Base-by-base conservation (phyloP, 2,113 vertebrate genomes). In the Dolichallabes microphthalmus region DNA sequence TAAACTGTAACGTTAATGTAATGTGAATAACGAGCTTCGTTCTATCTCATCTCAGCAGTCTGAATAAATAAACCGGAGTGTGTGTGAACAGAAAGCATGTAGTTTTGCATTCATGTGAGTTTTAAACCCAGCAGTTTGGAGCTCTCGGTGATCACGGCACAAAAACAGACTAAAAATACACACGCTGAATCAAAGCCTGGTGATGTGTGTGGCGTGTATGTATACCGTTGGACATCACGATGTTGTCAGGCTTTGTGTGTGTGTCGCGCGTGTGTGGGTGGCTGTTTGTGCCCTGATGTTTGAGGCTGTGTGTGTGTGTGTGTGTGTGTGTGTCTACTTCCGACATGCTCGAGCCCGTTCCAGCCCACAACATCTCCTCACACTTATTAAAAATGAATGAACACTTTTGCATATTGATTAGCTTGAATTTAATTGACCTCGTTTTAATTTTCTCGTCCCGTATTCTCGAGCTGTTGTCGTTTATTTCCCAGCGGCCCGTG, bases 351-450 rank as follows among this genome's bases (percentile, higher is more conserved):
- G 22, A 82, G 69, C 50, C 45, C 58, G 27, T 66, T 66, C 27
- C 50, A 63, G 64, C 27, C 77, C 55, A 66, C 25, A 57, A 52
- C 58, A 45, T 75, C 85, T 64, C 55, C 32, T 35, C 64, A 55
- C 27, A 50, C 27, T 80, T 78, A 83, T 86, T 87, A 83, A 86
- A 85, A 87, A 89, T 81, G 80, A 87, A 83, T 9, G 52, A 83
- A 68, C 63, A 35, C 35, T 87, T 88, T 82, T 88, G 78, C 74
- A 88, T 89, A 86, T 86, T 84, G 84, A 82, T 89, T 85, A 50
- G 45, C 58, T 15, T 15, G 64, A 86, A 85, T 88, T 74, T 69
- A 84, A 89, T 86, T 87, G 86, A 84, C 84, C 85, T 57, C 25
- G 76, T 84, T 88, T 84, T 55, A 89, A 82, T 86, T 63, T 85